Conservation (phyloP, 2,888 invertebrate genomes). For the Lypha dubia region DNA sequence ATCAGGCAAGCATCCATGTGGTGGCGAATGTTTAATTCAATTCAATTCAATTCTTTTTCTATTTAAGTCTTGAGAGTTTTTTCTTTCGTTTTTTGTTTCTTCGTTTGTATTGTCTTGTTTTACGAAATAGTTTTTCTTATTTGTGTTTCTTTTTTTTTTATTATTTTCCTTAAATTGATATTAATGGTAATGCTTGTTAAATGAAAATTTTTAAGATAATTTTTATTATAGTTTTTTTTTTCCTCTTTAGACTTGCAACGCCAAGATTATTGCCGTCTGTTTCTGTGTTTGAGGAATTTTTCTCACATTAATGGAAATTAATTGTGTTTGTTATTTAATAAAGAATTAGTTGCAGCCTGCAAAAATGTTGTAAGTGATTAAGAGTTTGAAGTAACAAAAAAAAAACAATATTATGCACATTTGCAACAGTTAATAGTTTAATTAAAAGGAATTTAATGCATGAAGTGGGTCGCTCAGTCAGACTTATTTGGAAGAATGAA, state of each 20-base stretch:
- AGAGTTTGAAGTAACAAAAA: constrained; percentile 5
- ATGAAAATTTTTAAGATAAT: constrained; percentile 73
- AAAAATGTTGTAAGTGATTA: constrained; percentile 48
- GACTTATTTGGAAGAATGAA: constrained; percentile 40
- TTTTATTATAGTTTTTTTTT: constrained; percentile 52
- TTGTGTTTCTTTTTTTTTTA: background rate
- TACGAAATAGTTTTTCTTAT: constrained; percentile 28
- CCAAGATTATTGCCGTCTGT: constrained; percentile 31
- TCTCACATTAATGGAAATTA: constrained; percentile 66
- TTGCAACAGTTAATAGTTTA: constrained; percentile 56
- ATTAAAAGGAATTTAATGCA: constrained; percentile 60
- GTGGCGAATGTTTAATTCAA: constrained; percentile 25
- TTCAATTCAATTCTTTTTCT: constrained; percentile 29
- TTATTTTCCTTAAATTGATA: constrained; percentile 71
- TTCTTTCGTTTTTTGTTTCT: constrained; percentile 7
- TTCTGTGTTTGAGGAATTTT: constrained; percentile 55
- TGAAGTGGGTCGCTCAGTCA: constrained; percentile 20
- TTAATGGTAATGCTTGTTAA: constrained; percentile 73
- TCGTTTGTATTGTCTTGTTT: constrained; percentile 39
- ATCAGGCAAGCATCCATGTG: constrained; percentile 37
- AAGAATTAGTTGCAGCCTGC: constrained; percentile 39
- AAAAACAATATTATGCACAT: background rate
- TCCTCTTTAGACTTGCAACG: background rate
- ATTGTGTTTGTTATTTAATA: constrained; percentile 62
- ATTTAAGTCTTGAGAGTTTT: constrained; percentile 28